Conservation (phyloP, 2,113 vertebrate genomes). For the Thermophis baileyi region DNA sequence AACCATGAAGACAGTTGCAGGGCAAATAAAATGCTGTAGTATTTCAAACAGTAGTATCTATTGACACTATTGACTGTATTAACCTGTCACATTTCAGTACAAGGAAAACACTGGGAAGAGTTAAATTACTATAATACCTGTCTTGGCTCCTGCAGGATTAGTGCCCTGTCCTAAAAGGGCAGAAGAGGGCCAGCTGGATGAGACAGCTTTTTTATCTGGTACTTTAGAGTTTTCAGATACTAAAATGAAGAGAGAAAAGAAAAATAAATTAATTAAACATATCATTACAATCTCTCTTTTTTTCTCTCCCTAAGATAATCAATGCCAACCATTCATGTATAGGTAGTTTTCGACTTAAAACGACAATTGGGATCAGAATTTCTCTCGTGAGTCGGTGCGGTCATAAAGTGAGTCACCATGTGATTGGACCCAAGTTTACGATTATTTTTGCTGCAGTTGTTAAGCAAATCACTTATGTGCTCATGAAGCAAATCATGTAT, state of each 20-base stretch:
- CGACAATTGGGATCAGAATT: background rate
- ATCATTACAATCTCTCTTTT: background rate
- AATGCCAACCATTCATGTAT: background rate
- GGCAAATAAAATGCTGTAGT: background rate
- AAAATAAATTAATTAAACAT: constrained; percentile 29
- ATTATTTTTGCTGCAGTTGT: background rate
- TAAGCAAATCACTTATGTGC: background rate
- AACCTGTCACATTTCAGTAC: background rate
- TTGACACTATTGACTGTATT: background rate
- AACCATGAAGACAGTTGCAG: background rate
- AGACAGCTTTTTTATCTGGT: constrained; percentile 75
- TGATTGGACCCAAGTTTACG: background rate
- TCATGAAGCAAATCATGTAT: background rate
- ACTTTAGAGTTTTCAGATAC: constrained; percentile 72
- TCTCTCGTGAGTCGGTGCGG: background rate
- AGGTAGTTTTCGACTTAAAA: background rate
- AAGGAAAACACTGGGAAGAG: background rate
- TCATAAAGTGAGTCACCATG: background rate
- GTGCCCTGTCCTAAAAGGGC: constrained; percentile 70
- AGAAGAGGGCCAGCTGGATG: constrained; percentile 58
- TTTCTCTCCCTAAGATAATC: background rate
- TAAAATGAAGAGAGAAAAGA: constrained; percentile 54
- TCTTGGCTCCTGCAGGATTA: constrained; percentile 65
- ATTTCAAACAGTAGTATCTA: background rate
- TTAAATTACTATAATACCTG: constrained; percentile 63